Conservation (phyloP, 1,140 invertebrate genomes). For the Archegozetes longisetosus region DNA sequence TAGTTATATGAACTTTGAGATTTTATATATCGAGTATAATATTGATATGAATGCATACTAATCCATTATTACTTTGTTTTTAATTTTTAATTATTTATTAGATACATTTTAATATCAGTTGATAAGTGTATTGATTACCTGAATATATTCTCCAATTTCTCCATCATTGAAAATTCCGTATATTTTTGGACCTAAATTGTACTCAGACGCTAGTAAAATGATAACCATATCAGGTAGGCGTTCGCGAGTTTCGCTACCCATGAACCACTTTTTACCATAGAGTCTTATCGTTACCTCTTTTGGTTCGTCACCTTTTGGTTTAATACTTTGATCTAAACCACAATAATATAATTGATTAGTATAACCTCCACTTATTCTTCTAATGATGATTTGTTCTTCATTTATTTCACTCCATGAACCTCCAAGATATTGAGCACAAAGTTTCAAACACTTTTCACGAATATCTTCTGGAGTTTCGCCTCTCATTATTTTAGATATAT, state of each 20-base stretch:
- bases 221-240: slow-evolving; percentile 1
- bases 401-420: neutral
- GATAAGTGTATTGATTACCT: slow-evolving; percentile 2
- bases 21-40: neutral
- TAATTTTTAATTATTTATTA: neutral
- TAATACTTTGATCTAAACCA: neutral
- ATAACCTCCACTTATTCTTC: neutral
- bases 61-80: too few relatives aligned
- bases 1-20: neutral
- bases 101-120: neutral
- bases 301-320: neutral
- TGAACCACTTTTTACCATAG: slow-evolving; percentile 3
- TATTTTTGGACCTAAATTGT: neutral
- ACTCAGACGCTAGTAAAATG: neutral
- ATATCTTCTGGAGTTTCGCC: slow-evolving; percentile 8
- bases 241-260: neutral
- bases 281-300: slow-evolving; percentile 2
- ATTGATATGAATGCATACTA: too few relatives aligned
- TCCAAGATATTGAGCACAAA: neutral
- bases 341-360: slow-evolving; percentile 11
- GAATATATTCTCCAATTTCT: neutral
- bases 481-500: neutral
- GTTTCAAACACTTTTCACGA: neutral
- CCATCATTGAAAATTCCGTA: neutral
- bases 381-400: neutral